A percentile compares a stretch with the other conserved stretches of the same genome.
phyloP scores from a whole-genome alignment of 2,113 vertebrate genomes.

The Apaloderma vittatum region DNA sequence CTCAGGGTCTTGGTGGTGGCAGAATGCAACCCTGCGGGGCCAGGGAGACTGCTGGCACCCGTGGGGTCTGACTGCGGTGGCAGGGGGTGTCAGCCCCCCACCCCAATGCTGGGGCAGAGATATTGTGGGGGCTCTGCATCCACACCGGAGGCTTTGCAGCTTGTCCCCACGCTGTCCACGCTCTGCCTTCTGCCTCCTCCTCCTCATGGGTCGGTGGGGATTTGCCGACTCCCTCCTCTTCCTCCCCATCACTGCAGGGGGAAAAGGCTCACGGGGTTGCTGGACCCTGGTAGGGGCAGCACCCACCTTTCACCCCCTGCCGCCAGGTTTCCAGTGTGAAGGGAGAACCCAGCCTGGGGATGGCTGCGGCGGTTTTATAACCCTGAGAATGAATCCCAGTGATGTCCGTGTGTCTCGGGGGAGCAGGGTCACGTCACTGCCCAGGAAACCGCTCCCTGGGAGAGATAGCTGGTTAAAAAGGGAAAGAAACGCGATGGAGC shows the following conservation, averaged over 20 bases:
- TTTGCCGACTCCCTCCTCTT: background rate
- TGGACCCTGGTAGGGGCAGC: background rate
- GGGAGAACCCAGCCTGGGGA: background rate
- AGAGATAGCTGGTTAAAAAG: background rate
- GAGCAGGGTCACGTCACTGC: background rate
- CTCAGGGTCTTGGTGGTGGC: background rate
- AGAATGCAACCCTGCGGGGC: background rate
- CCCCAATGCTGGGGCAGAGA: background rate
- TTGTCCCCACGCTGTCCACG: fast-evolving
- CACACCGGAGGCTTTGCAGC: background rate
- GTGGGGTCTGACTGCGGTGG: background rate
- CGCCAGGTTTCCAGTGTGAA: background rate
- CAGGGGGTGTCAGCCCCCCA: background rate
- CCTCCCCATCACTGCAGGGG: background rate
- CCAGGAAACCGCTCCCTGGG: constrained; percentile 40
- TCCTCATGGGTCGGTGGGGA: background rate
- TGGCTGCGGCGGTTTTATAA: constrained; percentile 2
- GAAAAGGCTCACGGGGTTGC: background rate
- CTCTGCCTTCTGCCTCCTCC: background rate
- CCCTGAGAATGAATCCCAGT: constrained; percentile 43
- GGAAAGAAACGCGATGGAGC: background rate
- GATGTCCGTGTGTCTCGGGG: background rate
- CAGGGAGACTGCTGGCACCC: background rate
- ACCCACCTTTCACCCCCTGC: background rate
- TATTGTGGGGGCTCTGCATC: fast-evolving